A percentile compares a stretch with the other conserved stretches of the same genome.
These are phyloP conservation scores for Anguilla anguilla DNA, from an alignment of 2,797 vertebrate genomes.

Conservation along the genomic window DNA sequence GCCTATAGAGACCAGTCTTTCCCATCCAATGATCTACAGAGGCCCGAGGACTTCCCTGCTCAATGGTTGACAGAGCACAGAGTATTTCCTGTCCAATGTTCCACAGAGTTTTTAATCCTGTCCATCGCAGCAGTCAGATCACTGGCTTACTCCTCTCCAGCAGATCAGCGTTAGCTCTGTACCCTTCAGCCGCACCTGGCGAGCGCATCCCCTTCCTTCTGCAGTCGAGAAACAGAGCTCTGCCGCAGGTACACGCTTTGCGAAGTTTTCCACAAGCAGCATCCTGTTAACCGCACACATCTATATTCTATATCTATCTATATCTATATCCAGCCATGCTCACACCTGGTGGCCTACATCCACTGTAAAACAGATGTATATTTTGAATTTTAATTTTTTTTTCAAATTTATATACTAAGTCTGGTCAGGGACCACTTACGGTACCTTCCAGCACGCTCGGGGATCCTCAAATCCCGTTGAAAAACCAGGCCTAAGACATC, in stretches of 20 bases:
- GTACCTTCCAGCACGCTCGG: too few species aligned
- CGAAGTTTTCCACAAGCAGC: slow-evolving; percentile 25
- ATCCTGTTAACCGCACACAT: neutral
- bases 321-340: neutral
- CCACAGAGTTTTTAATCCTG: neutral
- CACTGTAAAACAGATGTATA: neutral
- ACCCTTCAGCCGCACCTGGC: neutral
- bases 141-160: neutral
- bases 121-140: neutral
- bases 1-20: too few species aligned
- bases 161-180: neutral
- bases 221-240: too few species aligned
- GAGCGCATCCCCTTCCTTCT: neutral
- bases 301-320: too few species aligned
- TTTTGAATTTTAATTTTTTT: neutral
- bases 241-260: too few species aligned
- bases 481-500: neutral
- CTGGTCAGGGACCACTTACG: too few species aligned
- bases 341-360: neutral
- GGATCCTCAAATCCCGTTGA: too few species aligned
- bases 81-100: neutral
- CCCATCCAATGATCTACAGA: too few species aligned
- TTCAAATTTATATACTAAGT: neutral
- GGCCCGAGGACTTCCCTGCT: too few species aligned
- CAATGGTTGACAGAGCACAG: too few species aligned